These are phyloP conservation scores for Anoura caudifer DNA, from an alignment of 2,113 vertebrate species.

Conservation along the genomic window DNA sequence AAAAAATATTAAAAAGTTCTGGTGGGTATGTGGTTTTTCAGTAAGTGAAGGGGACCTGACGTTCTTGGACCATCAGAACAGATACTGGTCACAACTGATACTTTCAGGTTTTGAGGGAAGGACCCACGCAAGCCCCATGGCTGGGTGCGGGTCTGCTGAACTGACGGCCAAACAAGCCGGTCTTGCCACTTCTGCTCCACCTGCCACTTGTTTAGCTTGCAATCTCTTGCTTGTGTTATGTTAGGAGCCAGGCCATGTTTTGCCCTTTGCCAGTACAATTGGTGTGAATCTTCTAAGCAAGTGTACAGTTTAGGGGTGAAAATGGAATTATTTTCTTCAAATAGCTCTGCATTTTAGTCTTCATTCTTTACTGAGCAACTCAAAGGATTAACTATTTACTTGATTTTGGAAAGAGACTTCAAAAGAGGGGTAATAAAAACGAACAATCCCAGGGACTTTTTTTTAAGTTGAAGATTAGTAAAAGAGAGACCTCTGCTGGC, in stretches of 20 bases:
- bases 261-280: background rate
- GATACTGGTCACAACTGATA: background rate
- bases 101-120: background rate
- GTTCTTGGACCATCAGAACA: background rate
- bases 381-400: background rate
- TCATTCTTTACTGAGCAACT: background rate
- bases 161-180: background rate
- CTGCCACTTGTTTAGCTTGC: background rate
- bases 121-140: background rate
- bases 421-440: background rate
- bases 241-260: background rate
- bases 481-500: slow-evolving; percentile 83
- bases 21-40: background rate
- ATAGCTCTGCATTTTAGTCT: background rate
- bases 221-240: background rate
- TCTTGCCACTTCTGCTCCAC: background rate
- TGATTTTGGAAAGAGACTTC: background rate
- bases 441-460: background rate
- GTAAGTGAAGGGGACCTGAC: background rate
- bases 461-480: slow-evolving; percentile 58
- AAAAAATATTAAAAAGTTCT: background rate
- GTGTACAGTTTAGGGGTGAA: background rate
- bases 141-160: background rate
- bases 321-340: background rate
- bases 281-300: background rate